Conservation (phyloP, 1,140 invertebrate species). For the Drosophila lowei region DNA sequence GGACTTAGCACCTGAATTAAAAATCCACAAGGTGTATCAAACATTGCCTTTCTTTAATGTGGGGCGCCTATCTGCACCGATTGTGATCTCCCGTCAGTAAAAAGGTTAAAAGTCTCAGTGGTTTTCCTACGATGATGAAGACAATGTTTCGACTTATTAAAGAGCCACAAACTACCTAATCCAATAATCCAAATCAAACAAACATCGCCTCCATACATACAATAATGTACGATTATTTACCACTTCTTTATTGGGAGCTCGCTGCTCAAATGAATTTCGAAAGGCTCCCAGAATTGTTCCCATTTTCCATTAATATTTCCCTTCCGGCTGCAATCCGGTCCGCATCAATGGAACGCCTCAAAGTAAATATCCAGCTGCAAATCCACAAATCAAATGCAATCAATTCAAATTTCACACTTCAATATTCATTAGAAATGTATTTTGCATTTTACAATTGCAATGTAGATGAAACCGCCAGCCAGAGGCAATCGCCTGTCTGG, state of each 20-base stretch:
- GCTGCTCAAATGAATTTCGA: conserved; percentile 25
- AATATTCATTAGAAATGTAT: conserved; percentile 82
- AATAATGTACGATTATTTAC: background rate
- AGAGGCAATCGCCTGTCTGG: conserved; percentile 37
- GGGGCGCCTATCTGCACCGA: no score
- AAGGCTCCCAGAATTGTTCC: conserved; percentile 11
- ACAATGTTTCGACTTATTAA: no score
- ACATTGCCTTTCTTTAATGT: no score
- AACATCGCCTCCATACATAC: background rate
- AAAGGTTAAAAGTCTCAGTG: no score
- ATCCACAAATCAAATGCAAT: conserved; percentile 79
- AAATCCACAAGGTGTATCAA: no score
- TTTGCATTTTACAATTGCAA: conserved; percentile 71
- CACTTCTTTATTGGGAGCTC: no score
- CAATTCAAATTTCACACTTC: conserved; percentile 81
- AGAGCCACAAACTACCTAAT: no score
- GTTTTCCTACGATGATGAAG: no score
- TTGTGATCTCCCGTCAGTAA: no score
- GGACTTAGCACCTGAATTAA: no score
- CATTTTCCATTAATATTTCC: conserved; percentile 24
- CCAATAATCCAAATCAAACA: no score
- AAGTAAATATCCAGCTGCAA: conserved; percentile 73
- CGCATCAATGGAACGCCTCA: conserved; percentile 29
- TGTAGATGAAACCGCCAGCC: conserved; percentile 37
- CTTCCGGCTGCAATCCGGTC: conserved; percentile 12